Percentiles rank a stretch among this genome's conserved stretches.
phyloP scores from a whole-genome alignment of 2,797 vertebrate species.

The Lycodopsis pacificus region DNA sequence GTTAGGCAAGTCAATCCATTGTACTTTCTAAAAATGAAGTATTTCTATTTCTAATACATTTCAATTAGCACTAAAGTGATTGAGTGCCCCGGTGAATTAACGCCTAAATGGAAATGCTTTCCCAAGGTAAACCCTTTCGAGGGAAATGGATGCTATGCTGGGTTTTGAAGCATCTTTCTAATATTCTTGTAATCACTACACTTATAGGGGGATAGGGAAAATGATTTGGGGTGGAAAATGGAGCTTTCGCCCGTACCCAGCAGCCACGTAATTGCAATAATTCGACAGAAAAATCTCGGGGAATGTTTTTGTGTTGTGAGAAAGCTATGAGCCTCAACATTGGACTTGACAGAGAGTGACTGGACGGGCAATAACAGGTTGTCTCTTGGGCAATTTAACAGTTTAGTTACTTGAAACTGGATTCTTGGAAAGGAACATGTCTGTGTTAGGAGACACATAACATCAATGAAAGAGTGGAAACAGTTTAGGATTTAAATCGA shows the following conservation, averaged over 20 bases:
- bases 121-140: constrained; percentile 65
- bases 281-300: constrained; percentile 56
- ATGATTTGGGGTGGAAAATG: constrained; percentile 68
- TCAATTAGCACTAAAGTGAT: constrained; percentile 74
- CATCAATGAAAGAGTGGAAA: constrained; percentile 1
- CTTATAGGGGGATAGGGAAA: constrained; percentile 61
- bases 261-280: constrained; percentile 67
- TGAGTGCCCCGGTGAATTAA: constrained; percentile 75
- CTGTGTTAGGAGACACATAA: neutral
- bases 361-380: constrained; percentile 61
- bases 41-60: constrained; percentile 77
- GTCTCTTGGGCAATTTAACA: constrained; percentile 50
- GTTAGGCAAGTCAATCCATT: constrained; percentile 57
- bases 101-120: constrained; percentile 73
- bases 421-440: constrained; percentile 21
- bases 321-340: constrained; percentile 62
- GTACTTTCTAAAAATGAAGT: constrained; percentile 63
- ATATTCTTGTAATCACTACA: constrained; percentile 72
- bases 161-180: constrained; percentile 69
- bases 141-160: constrained; percentile 66
- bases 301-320: constrained; percentile 62
- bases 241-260: constrained; percentile 59
- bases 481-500: constrained; percentile 17
- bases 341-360: constrained; percentile 67
- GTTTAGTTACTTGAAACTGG: constrained; percentile 46